Percentiles rank a stretch among this genome's conserved stretches.
These are phyloP conservation scores for Stenotaenia linearis DNA, from an alignment of 2,888 invertebrate species.

Conservation along the genomic window DNA sequence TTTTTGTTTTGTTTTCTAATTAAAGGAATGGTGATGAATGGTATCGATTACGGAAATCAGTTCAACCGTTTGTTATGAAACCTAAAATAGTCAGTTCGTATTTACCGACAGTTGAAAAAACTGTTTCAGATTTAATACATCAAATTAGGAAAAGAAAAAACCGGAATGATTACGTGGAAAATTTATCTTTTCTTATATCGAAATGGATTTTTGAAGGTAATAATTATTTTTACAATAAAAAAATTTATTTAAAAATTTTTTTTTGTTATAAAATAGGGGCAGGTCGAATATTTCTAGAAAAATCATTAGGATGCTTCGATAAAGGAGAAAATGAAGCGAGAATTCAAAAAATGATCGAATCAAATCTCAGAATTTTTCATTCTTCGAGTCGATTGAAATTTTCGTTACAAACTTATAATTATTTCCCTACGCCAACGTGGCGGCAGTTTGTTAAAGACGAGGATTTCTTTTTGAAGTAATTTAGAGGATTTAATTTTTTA, in stretches of 20 bases:
- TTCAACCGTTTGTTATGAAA: slow-evolving; percentile 54
- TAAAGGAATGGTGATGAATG: slow-evolving; percentile 55
- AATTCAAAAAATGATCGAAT: slow-evolving; percentile 44
- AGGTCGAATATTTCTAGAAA: slow-evolving; percentile 46
- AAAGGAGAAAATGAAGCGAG: slow-evolving; percentile 38
- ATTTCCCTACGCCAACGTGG: slow-evolving; percentile 51
- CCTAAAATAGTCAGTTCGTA: slow-evolving; percentile 52
- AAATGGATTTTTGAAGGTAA: slow-evolving; percentile 53
- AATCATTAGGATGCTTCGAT: slow-evolving; percentile 44
- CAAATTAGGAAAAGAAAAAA: slow-evolving; percentile 44
- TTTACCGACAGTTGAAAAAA: slow-evolving; percentile 47
- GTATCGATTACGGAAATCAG: slow-evolving; percentile 52
- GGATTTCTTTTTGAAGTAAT: slow-evolving; percentile 64
- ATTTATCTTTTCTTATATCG: slow-evolving; percentile 46
- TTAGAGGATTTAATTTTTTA: background rate
- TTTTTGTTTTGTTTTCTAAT: background rate
- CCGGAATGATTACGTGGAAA: slow-evolving; percentile 41
- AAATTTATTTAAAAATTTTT: background rate
- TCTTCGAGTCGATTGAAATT: slow-evolving; percentile 48
- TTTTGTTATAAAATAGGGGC: slow-evolving; percentile 45
- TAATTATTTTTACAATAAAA: slow-evolving; percentile 34
- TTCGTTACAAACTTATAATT: slow-evolving; percentile 50
- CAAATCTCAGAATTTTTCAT: slow-evolving; percentile 44
- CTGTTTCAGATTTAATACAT: slow-evolving; percentile 48
- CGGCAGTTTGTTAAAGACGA: slow-evolving; percentile 49